A percentile compares a stretch with the other conserved stretches of the same genome.
These are phyloP conservation scores for Celastrina argiolus DNA, from an alignment of 2,888 invertebrate species.

Conservation along the genomic window DNA sequence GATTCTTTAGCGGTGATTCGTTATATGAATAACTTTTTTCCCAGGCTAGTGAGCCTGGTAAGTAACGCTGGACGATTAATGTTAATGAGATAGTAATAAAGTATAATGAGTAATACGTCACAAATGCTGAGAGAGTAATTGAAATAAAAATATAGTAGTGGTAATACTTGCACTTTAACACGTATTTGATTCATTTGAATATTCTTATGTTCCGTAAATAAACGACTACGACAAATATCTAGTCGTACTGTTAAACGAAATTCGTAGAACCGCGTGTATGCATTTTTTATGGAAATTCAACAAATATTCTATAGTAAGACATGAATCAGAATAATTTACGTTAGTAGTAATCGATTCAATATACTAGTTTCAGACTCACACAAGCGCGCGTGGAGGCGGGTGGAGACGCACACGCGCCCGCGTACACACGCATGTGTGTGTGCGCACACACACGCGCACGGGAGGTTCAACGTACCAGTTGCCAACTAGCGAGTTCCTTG, in stretches of 20 bases:
- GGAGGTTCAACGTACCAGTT: constrained; percentile 75
- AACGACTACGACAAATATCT: neutral
- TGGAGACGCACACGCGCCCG: constrained; percentile 33
- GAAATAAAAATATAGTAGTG: neutral
- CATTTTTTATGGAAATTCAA: constrained; percentile 12
- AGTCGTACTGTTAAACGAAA: neutral
- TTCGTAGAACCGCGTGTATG: neutral
- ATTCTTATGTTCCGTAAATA: neutral
- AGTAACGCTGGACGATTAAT: neutral
- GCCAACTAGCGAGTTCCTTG: constrained; percentile 76
- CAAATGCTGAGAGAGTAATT: neutral
- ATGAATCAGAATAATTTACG: constrained; percentile 62
- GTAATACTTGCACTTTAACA: no score
- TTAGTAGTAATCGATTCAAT: constrained; percentile 37
- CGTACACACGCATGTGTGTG: constrained; percentile 42
- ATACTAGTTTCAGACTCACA: constrained; percentile 35
- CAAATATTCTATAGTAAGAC: constrained; percentile 32
- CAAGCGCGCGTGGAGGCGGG: constrained; percentile 38
- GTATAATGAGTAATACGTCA: neutral
- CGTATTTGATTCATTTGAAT: neutral
- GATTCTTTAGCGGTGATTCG: constrained; percentile 9
- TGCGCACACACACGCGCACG: constrained; percentile 46
- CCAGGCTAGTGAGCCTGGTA: neutral
- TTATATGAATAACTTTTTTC: constrained; percentile 3
- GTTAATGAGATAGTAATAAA: neutral